phyloP scores from a whole-genome alignment of 2,888 invertebrate genomes.

The Pristionchus mayeri region DNA sequence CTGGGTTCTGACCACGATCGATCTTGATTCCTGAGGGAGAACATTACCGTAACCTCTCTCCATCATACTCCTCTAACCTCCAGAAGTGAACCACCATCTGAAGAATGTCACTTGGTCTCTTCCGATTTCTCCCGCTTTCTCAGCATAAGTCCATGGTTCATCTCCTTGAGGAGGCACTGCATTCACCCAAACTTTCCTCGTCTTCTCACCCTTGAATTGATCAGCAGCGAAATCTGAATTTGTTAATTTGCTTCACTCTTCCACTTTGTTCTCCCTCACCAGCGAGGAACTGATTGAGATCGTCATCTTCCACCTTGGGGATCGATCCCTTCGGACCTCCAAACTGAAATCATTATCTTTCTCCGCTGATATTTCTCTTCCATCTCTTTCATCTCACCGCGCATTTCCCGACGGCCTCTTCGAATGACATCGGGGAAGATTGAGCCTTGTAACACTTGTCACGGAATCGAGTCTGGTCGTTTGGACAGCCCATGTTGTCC shows the following conservation, averaged over 20 bases:
- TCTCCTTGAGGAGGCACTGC: not conserved
- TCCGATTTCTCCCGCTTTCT: not conserved
- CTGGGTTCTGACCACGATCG: not conserved
- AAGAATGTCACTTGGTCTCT: slow-evolving; percentile 3
- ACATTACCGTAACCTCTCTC: no score
- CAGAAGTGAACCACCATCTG: slow-evolving; percentile 45
- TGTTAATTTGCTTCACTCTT: not conserved
- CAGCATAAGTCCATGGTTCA: not conserved
- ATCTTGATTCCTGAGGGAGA: slow-evolving; percentile 19
- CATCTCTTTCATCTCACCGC: not conserved
- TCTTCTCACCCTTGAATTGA: not conserved
- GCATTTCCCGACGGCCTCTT: not conserved
- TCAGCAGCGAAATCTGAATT: not conserved
- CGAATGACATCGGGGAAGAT: not conserved
- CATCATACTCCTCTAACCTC: not conserved
- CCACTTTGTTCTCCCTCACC: not conserved
- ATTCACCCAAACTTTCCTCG: slow-evolving; percentile 25
- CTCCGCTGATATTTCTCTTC: no score
- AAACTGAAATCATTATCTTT: not conserved
- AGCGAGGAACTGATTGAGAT: slow-evolving; percentile 34
- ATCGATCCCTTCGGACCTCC: not conserved
- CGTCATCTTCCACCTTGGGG: slow-evolving; percentile 30
- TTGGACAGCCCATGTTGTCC: not conserved
- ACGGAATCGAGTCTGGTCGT: slow-evolving; percentile 17
- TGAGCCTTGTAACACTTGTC: not conserved